Conservation (phyloP, 1,140 invertebrate species). For the Colletes latitarsis region DNA sequence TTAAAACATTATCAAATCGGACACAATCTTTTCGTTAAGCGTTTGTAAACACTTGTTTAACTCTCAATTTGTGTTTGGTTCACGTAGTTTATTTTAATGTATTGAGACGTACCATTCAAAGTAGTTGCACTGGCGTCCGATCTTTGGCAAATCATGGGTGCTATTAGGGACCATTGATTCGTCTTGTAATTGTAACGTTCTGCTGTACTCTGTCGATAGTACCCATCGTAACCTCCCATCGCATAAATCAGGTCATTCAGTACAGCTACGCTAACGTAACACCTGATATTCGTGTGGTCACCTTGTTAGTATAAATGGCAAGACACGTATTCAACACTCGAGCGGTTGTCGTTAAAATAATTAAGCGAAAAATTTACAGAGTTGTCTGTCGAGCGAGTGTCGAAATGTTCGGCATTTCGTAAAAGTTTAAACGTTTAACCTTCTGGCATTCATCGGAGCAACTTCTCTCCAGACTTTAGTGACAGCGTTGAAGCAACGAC, state of each 20-base stretch:
- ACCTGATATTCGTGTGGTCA: slow-evolving; percentile 70
- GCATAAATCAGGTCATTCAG: slow-evolving; percentile 87
- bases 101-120: slow-evolving; percentile 76
- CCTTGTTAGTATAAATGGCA: background rate
- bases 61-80: too few species aligned
- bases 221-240: slow-evolving; percentile 90
- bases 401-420: background rate
- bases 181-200: slow-evolving; percentile 87
- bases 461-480: slow-evolving; percentile 85
- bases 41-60: too few species aligned
- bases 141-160: slow-evolving; percentile 85
- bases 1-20: too few species aligned
- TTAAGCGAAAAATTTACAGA: too few species aligned
- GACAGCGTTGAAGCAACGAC: slow-evolving; percentile 85
- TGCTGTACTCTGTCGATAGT: slow-evolving; percentile 87
- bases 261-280: slow-evolving; percentile 86
- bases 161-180: slow-evolving; percentile 85
- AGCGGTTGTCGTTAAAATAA: too few species aligned
- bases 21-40: too few species aligned
- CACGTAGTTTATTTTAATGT: too few species aligned
- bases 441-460: slow-evolving; percentile 84
- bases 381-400: too few species aligned
- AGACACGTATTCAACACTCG: background rate
- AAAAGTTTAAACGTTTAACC: slow-evolving; percentile 70
- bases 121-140: slow-evolving; percentile 86